Conservation (phyloP, 2,888 invertebrate species). For the Cataglyphis livida region DNA sequence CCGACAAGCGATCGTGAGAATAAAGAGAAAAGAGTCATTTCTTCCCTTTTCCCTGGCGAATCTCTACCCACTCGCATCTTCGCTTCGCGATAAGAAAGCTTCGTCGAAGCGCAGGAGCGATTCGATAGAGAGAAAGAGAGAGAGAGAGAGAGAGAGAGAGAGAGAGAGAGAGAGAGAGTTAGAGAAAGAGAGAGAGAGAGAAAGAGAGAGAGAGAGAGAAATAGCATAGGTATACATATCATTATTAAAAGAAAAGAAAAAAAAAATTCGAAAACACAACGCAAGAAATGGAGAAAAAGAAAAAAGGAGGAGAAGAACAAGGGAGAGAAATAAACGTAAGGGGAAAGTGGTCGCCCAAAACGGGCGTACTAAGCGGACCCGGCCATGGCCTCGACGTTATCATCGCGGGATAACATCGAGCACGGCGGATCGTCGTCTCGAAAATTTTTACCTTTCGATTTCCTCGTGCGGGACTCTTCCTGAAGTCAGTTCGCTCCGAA, state of each 20-base stretch:
- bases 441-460: constrained; percentile 64
- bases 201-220: not conserved
- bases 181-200: not conserved
- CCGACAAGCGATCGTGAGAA: constrained; percentile 84
- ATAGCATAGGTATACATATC: constrained; percentile 2
- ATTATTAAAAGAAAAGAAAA: not conserved
- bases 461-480: constrained; percentile 58
- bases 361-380: constrained; percentile 80
- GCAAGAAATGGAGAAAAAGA: constrained; percentile 12
- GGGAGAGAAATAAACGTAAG: constrained; percentile 41
- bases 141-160: not conserved
- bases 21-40: constrained; percentile 69
- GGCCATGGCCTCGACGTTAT: constrained; percentile 71
- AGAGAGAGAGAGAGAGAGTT: not conserved
- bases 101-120: constrained; percentile 31
- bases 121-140: not conserved
- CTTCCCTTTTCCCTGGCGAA: constrained; percentile 69
- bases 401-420: constrained; percentile 70
- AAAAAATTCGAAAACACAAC: not conserved
- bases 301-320: constrained; percentile 29
- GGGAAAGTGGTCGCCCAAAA: constrained; percentile 76
- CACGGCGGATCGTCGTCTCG: constrained; percentile 76
- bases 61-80: constrained; percentile 62
- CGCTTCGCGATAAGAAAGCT: constrained; percentile 26
- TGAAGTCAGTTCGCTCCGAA: constrained; percentile 17